Base-by-base conservation (phyloP, 2,888 invertebrate genomes). In the Charanyca ferruginea region DNA sequence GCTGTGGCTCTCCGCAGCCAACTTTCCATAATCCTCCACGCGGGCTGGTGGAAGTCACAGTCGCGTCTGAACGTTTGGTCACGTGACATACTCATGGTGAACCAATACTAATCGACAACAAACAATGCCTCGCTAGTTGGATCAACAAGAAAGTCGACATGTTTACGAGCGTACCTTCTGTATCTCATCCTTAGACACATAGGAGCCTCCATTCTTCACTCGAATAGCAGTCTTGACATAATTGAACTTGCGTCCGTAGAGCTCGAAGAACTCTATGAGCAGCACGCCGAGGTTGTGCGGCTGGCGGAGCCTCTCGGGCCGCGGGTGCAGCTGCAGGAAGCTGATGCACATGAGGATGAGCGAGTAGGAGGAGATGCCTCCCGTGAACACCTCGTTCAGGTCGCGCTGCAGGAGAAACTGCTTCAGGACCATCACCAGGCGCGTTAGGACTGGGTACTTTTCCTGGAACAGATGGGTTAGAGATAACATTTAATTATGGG, bases 331-430 rank as follows among this genome's bases (percentile, higher is more conserved):
- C 96, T 98, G 97, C 80, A 99, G 96, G 96, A 99, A 99, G 96
- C 99, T 99, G 94, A 99, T 98, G 91, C 99, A 98, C 98, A 99
- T 98, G 81, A 99, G 97, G 92, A 99, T 99, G 84, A 99, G 97
- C 89, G 99, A 99, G 96, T 99, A 99, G 72, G 99, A 99, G 83
- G 99, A 99, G 93, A 99, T 99, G 91, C 99, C 99, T 78, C 99
- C 99, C 77, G 99, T 99, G 96, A 99, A 99, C 87, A 99, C 99
- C 96, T 99, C 99, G 95, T 99, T 99, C 89, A 99, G 97, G 96
- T 99, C 99, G 88, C 99, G 97, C 96, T 99, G 99, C 81, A 99
- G 96, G 80, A 99, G 97, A 96, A 99, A 99, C 96, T 99, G 99
- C 96, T 99, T 99, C 85, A 99, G 96, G 73, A 99, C 99, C 95